Evolutionary conservation across 2,797 vertebrate genomes (phyloP).

Genomic region (Oreochromis mossambicus): DNA sequence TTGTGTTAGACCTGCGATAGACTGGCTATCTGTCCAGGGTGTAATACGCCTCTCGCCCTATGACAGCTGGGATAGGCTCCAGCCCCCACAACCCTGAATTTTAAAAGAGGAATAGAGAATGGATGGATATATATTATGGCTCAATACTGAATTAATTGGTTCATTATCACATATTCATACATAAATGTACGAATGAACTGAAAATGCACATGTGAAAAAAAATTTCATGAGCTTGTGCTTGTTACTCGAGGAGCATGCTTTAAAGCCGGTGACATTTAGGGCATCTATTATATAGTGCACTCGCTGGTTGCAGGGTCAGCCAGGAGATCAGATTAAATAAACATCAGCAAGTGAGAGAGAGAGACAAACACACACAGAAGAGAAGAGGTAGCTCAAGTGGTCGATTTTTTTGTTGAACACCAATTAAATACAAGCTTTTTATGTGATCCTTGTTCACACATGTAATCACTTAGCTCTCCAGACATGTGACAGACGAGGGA

Average conservation of each 20-base stretch:
- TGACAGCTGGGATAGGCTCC: background rate
- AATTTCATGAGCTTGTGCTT: background rate
- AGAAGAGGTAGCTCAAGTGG: constrained; percentile 7
- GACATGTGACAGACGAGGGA: background rate
- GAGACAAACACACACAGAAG: background rate
- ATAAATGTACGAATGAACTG: background rate
- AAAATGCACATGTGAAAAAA: background rate
- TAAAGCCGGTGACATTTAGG: constrained; percentile 51
- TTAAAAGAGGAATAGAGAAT: background rate
- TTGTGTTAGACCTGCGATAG: background rate
- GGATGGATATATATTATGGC: background rate
- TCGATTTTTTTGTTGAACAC: constrained; percentile 33
- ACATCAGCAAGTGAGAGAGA: constrained; percentile 21
- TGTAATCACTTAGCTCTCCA: constrained; percentile 38
- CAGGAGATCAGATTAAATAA: constrained; percentile 52
- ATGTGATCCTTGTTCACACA: constrained; percentile 21
- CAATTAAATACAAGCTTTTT: constrained; percentile 42
- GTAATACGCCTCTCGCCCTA: background rate
- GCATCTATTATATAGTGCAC: constrained; percentile 26
- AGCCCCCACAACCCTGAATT: background rate
- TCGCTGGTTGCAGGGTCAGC: constrained; percentile 33
- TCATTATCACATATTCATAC: background rate
- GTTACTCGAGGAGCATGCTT: background rate
- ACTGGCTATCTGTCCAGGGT: background rate
- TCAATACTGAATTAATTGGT: background rate